Percentiles rank a stretch among this genome's conserved stretches.
These are phyloP conservation scores for Oscheius sp. DNA, from an alignment of 2,888 invertebrate species.

Conservation along the genomic window DNA sequence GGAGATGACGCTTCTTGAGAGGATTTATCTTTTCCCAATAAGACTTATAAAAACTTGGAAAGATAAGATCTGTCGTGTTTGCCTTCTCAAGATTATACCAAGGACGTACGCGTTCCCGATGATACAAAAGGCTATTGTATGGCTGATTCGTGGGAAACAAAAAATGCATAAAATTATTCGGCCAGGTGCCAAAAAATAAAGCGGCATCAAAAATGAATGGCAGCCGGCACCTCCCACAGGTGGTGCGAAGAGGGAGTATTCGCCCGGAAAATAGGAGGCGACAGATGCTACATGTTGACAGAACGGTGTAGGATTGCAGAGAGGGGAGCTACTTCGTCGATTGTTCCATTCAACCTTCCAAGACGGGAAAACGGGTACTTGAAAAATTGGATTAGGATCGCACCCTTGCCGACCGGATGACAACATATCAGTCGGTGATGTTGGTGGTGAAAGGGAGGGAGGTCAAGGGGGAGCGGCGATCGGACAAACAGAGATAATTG, in stretches of 20 bases:
- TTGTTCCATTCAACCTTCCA: background rate
- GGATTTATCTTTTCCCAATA: no score
- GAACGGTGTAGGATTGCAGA: conserved; percentile 17
- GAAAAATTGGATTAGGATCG: background rate
- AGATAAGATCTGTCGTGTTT: no score
- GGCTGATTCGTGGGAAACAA: no score
- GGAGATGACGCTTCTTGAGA: no score
- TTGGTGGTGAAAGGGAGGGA: background rate
- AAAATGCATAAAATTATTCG: no score
- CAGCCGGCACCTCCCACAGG: no score
- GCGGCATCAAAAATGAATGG: no score
- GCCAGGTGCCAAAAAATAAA: no score
- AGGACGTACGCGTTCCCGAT: no score
- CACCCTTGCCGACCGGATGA: background rate
- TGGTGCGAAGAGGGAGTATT: background rate
- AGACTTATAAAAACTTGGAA: no score
- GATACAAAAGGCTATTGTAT: no score
- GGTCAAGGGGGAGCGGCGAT: conserved; percentile 1
- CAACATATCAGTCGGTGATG: conserved; percentile 7
- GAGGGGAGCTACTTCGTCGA: background rate
- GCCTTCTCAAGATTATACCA: no score
- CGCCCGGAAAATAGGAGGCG: background rate
- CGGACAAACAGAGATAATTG: conserved; percentile 11
- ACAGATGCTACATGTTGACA: conserved; percentile 2
- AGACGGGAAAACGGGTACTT: background rate